Evolutionary conservation across 2,888 invertebrate genomes (phyloP), one percentile per base, ranked within the genome.

Genomic region (Melinaea marsaeus): DNA sequence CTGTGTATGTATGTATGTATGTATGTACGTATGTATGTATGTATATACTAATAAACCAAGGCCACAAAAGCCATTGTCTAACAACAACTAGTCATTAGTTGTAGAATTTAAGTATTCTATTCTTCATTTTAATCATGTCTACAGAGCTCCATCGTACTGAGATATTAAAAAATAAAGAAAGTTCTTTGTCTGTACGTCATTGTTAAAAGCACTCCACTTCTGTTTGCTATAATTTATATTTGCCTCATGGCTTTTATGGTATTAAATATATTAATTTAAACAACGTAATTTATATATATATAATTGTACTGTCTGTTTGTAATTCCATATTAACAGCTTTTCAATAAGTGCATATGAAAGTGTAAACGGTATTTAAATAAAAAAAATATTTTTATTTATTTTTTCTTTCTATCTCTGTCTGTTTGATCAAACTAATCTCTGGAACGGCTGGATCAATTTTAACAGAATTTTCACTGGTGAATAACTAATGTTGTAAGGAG

Each of bases 21-120:
- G 22, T 9, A 42, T 42, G 4, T 37, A 37, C n/a, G 46, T 22
- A 22, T 22, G 22, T 22, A 22, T 22, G 22, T 9, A 42, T 42
- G 4, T 37, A 37, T 37, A 7, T 37, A 42, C 9, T 32, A 11
- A 32, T 32, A 32, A 32, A 51, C 32, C 3, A 32, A 51, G 32
- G 7, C 22, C 22, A 51, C 7, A 48, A 51, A 7, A 51, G n/a
- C 7, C 58, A 72, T 32, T 34, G 33, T 46, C 45, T 47, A 61
- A 64, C 67, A 65, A 57, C 55, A 58, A 63, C 66, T 57, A 57
- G 7, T 58, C 32, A 58, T 58, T 58, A 51, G 51, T 51, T 51
- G 51, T 51, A 11, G 11, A 51, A 51, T 22, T 51, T 51, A 32
- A 32, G 22, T 32, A 51, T 51, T 51, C 51, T 51, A 9, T 51